Evolutionary conservation across 2,113 vertebrate genomes (phyloP).

Genomic region (Microcebus griseorufus): DNA sequence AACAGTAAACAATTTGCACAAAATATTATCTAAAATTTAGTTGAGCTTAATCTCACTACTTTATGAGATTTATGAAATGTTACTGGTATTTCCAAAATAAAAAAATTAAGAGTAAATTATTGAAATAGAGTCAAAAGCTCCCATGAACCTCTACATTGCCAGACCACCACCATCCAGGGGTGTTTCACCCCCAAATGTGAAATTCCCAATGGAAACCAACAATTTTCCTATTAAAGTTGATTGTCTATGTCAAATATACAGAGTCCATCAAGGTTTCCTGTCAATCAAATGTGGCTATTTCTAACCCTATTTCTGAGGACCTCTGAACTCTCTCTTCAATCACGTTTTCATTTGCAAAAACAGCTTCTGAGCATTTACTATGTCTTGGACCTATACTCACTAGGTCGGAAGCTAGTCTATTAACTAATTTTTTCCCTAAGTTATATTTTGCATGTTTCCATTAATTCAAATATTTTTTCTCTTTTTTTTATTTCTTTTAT

Average conservation of each 20-base stretch:
- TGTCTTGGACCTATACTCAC: not conserved
- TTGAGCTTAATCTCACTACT: constrained; percentile 35
- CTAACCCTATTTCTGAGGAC: not conserved
- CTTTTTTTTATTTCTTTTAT: not conserved
- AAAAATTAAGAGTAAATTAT: not conserved
- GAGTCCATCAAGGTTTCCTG: not conserved
- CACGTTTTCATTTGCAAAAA: not conserved
- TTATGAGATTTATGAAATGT: not conserved
- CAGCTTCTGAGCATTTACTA: not conserved
- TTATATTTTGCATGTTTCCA: not conserved
- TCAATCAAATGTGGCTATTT: not conserved
- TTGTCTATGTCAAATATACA: not conserved
- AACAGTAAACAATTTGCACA: constrained; percentile 62
- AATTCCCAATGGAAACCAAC: not conserved
- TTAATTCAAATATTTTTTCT: not conserved
- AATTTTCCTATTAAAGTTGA: not conserved
- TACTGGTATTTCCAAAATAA: constrained; percentile 44
- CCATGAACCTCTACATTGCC: not conserved
- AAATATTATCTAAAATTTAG: constrained; percentile 54
- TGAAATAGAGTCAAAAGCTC: not conserved
- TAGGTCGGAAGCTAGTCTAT: not conserved
- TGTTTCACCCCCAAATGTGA: not conserved
- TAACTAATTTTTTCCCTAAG: not conserved
- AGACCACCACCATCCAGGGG: not conserved
- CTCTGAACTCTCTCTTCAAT: not conserved